Evolutionary conservation across 1,140 invertebrate genomes (phyloP).

Genomic region (Helicorthomorpha holstii): DNA sequence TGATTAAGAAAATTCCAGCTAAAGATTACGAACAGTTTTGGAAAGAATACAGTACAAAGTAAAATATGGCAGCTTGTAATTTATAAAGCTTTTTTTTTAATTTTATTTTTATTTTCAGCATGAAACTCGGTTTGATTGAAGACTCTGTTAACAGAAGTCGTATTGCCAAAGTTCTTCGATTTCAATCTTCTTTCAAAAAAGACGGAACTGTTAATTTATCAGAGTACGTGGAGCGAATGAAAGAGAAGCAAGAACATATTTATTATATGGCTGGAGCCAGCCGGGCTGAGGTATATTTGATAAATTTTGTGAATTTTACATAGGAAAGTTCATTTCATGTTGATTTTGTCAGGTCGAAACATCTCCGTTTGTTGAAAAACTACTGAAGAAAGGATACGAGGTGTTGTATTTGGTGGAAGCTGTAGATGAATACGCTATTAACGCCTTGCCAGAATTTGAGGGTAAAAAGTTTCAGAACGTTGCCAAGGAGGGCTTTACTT

Average conservation of each 20-base stretch:
- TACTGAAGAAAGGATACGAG: constrained; percentile 89
- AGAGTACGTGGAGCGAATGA: constrained; percentile 92
- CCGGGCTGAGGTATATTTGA: constrained; percentile 45
- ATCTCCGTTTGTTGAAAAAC: constrained; percentile 88
- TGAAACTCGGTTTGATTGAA: constrained; percentile 95
- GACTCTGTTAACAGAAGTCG: constrained; percentile 90
- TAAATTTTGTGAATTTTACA: neutral
- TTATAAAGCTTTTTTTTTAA: constrained; percentile 1
- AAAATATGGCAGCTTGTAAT: constrained; percentile 17
- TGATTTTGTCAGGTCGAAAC: constrained; percentile 42
- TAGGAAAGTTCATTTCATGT: constrained; percentile 1
- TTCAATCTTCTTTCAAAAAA: constrained; percentile 63
- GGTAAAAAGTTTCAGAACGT: constrained; percentile 99
- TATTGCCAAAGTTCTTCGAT: constrained; percentile 83
- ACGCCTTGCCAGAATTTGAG: constrained; percentile 94
- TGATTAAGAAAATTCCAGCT: constrained; percentile 91
- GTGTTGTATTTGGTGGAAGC: constrained; percentile 90
- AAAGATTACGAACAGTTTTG: constrained; percentile 90
- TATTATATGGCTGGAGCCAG: constrained; percentile 90
- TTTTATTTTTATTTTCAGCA: constrained; percentile 30
- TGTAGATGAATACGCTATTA: constrained; percentile 96
- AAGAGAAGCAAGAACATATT: constrained; percentile 87
- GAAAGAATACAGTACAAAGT: constrained; percentile 98
- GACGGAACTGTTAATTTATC: constrained; percentile 51
- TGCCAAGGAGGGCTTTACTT: constrained; percentile 89